Evolutionary conservation across 1,140 invertebrate species (phyloP).

Genomic region (Capitella teleta): DNA sequence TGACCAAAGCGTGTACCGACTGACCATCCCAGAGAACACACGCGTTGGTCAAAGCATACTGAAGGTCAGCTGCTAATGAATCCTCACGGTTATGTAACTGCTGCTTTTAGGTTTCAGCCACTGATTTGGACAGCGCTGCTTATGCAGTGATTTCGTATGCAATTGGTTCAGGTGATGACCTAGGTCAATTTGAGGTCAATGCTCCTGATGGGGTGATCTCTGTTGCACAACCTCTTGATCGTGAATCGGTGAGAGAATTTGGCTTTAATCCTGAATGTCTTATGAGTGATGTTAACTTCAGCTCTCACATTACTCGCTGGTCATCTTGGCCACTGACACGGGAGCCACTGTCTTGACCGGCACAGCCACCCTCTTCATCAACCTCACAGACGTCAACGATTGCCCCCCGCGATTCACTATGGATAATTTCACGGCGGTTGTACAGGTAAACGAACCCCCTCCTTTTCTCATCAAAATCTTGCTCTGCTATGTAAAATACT

Average conservation of each 20-base stretch:
- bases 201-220: constrained; percentile 64
- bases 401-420: constrained; percentile 51
- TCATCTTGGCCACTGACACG: constrained; percentile 12
- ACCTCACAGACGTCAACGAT: constrained; percentile 78
- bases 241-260: constrained; percentile 62
- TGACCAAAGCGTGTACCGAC: constrained; percentile 23
- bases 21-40: constrained; percentile 19
- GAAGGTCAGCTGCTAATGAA: constrained; percentile 5
- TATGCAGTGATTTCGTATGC: constrained; percentile 46
- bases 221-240: constrained; percentile 63
- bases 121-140: constrained; percentile 2
- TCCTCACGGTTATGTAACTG: not conserved
- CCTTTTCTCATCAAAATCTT: too few species aligned
- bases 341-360: constrained; percentile 51
- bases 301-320: constrained; percentile 15
- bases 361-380: constrained; percentile 53
- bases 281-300: not conserved
- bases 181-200: constrained; percentile 68
- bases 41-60: constrained; percentile 7
- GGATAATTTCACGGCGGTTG: constrained; percentile 53
- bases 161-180: constrained; percentile 64
- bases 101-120: not conserved
- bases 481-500: too few species aligned
- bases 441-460: too few species aligned
- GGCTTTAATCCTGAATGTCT: not conserved